Evolutionary conservation across 2,888 invertebrate species (phyloP).

Genomic region (Carterocephalus palaemon): DNA sequence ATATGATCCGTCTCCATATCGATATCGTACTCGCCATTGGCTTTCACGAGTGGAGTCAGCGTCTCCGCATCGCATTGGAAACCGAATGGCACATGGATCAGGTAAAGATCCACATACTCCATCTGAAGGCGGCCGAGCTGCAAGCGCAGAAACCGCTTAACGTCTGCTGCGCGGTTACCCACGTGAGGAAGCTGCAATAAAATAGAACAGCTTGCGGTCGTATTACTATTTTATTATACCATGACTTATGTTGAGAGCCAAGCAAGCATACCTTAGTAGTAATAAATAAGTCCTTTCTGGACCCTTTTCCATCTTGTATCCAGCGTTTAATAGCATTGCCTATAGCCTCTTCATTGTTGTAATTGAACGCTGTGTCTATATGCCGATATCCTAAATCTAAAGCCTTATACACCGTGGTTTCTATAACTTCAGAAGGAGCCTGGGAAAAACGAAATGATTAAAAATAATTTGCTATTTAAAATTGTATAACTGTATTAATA

Average conservation of each 20-base stretch:
- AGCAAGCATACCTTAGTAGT: conserved; percentile 93
- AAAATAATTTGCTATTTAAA: not conserved
- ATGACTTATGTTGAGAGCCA: no score
- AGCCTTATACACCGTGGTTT: conserved; percentile 81
- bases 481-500: conserved; percentile 12
- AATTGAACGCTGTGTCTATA: conserved; percentile 89
- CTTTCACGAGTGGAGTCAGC: conserved; percentile 75
- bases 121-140: conserved; percentile 82
- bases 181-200: conserved; percentile 81
- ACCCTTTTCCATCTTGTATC: conserved; percentile 81
- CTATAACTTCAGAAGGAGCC: conserved; percentile 82
- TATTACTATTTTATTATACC: no score
- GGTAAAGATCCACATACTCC: conserved; percentile 86
- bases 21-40: conserved; percentile 79
- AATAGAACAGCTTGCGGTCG: not conserved
- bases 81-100: conserved; percentile 87
- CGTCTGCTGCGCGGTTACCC: conserved; percentile 83
- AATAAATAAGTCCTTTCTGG: conserved; percentile 85
- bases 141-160: conserved; percentile 81
- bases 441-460: conserved; percentile 40
- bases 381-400: conserved; percentile 85
- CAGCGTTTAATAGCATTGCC: conserved; percentile 83
- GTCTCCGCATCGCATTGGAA: conserved; percentile 77
- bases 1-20: conserved; percentile 82
- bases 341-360: conserved; percentile 87